Conservation (phyloP, 2,888 invertebrate species). For the Teleiodes luculella region DNA sequence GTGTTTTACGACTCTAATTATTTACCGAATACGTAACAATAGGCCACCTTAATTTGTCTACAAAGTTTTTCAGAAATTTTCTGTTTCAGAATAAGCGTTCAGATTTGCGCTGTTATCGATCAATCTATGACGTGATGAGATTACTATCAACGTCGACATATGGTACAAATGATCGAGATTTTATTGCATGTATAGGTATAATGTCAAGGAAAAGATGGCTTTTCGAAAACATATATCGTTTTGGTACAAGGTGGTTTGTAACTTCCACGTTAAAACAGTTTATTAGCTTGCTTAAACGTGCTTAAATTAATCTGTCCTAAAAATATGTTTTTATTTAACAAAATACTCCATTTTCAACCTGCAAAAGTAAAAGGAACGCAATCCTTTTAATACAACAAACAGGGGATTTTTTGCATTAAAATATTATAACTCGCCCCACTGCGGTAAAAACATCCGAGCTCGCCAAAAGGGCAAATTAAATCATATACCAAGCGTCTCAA, state of each 20-base stretch:
- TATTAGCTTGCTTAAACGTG: too few species aligned
- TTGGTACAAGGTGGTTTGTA: too few species aligned
- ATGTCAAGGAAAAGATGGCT: too few species aligned
- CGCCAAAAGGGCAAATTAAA: slow-evolving; percentile 73
- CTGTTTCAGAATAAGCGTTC: slow-evolving; percentile 9
- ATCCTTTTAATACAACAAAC: slow-evolving; percentile 31
- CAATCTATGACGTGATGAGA: slow-evolving; percentile 34
- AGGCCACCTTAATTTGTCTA: background rate
- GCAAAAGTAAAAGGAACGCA: slow-evolving; percentile 24
- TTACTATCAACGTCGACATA: slow-evolving; percentile 28
- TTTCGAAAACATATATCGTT: too few species aligned
- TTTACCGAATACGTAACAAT: too few species aligned
- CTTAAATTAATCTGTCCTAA: too few species aligned
- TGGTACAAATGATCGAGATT: slow-evolving; percentile 30
- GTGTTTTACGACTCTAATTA: too few species aligned
- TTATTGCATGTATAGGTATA: slow-evolving; percentile 14
- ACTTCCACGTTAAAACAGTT: too few species aligned
- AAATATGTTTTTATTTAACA: too few species aligned
- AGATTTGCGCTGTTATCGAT: slow-evolving; percentile 40
- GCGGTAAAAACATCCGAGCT: slow-evolving; percentile 46
- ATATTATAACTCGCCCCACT: slow-evolving; percentile 40
- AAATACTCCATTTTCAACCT: slow-evolving; percentile 12
- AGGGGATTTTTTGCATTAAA: slow-evolving; percentile 34
- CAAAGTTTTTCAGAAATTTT: background rate
- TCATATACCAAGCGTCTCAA: slow-evolving; percentile 70